Conservation (phyloP, 2,113 vertebrate genomes). For the Tychaedon coryphoeus region DNA sequence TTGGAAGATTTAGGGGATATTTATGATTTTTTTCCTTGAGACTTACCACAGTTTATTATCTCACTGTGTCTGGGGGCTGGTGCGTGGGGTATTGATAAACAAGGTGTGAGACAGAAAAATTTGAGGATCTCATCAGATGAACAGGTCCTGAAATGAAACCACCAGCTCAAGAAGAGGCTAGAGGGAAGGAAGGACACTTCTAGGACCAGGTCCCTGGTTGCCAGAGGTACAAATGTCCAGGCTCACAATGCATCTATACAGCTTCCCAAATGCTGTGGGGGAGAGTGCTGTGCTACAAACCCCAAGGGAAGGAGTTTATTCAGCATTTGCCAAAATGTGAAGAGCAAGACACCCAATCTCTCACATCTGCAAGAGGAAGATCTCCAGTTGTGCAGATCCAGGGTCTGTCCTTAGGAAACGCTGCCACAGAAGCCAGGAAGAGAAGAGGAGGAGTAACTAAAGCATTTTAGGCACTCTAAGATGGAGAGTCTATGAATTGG, state of each 20-base stretch:
- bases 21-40: background rate
- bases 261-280: background rate
- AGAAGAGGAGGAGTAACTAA: background rate
- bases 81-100: background rate
- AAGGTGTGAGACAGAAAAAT: background rate
- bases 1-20: background rate
- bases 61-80: background rate
- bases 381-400: background rate
- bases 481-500: background rate
- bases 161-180: background rate
- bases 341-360: background rate
- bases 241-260: background rate
- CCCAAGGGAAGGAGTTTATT: background rate
- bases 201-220: background rate
- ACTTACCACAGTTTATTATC: background rate
- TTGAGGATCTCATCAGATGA: background rate
- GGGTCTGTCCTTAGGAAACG: background rate
- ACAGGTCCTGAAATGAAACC: slow-evolving; percentile 3
- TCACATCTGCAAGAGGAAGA: background rate
- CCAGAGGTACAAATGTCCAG: background rate
- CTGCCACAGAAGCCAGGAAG: background rate
- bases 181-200: background rate
- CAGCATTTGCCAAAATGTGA: background rate
- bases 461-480: background rate
- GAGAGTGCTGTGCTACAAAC: background rate